Evolutionary conservation across 2,888 invertebrate genomes (phyloP).

Genomic region (Fragum sueziense): DNA sequence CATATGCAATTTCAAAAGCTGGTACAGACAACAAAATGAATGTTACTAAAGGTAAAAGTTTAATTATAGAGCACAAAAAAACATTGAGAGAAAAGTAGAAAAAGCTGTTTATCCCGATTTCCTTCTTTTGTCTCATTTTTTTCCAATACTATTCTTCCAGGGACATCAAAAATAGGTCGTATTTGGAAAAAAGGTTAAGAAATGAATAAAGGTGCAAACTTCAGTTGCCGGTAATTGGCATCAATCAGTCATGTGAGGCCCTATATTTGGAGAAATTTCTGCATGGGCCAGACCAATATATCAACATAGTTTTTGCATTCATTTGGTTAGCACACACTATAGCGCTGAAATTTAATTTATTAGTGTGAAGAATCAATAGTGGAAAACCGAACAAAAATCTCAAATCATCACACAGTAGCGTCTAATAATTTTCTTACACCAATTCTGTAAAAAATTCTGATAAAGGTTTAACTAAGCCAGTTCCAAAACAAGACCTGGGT

Average conservation of each 20-base stretch:
- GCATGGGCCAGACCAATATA: conserved; percentile 18
- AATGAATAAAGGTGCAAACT: not conserved
- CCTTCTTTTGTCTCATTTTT: not conserved
- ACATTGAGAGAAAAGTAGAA: not conserved
- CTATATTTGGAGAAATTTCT: conserved; percentile 1
- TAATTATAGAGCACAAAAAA: too few species aligned
- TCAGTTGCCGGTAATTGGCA: not conserved
- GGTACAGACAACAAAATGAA: too few species aligned
- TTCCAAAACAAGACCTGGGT: too few species aligned
- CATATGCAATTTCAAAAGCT: too few species aligned
- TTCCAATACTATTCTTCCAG: too few species aligned
- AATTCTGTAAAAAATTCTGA: too few species aligned
- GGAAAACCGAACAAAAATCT: conserved; percentile 21
- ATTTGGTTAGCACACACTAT: conserved; percentile 16
- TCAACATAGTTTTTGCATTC: conserved; percentile 13
- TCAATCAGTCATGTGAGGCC: not conserved
- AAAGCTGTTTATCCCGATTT: not conserved
- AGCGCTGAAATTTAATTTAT: conserved; percentile 22
- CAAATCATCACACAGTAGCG: not conserved
- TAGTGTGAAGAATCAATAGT: conserved; percentile 17
- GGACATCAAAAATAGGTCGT: too few species aligned
- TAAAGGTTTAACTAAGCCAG: too few species aligned
- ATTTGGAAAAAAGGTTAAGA: too few species aligned
- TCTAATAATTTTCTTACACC: too few species aligned
- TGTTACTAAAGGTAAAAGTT: too few species aligned